Evolutionary conservation across 2,113 vertebrate genomes (phyloP).

Genomic region (Dicentrarchus labrax): DNA sequence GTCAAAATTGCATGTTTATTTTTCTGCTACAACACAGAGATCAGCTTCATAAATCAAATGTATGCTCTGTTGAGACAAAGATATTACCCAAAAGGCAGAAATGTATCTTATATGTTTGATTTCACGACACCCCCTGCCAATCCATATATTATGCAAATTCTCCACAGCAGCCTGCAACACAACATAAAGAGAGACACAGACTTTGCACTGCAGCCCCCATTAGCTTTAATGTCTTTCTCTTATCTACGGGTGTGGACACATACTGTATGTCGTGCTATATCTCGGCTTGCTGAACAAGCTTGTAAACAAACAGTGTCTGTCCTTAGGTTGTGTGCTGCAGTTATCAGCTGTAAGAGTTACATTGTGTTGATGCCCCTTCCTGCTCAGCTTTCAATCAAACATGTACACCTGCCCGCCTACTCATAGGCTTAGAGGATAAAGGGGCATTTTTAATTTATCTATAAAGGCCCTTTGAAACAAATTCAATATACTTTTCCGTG

Average conservation of each 20-base stretch:
- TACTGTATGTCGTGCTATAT: background rate
- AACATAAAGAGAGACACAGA: background rate
- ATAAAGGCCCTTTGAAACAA: background rate
- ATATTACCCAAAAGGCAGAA: background rate
- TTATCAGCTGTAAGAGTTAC: no score
- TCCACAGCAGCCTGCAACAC: background rate
- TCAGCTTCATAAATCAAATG: background rate
- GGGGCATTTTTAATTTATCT: background rate
- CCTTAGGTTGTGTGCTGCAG: background rate
- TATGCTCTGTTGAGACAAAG: background rate
- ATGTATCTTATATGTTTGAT: background rate
- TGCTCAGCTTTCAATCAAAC: slow-evolving; percentile 21
- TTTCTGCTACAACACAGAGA: background rate
- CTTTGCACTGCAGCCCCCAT: background rate
- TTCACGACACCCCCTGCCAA: background rate
- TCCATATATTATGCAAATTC: background rate
- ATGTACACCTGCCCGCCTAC: background rate
- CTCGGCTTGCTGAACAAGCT: background rate
- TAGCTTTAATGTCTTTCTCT: background rate
- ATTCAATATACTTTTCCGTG: background rate
- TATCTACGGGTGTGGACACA: background rate
- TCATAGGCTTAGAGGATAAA: background rate
- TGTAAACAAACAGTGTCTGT: background rate
- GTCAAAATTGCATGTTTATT: no score
- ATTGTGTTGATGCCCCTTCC: background rate